Conservation (phyloP, 2,113 vertebrate species). For the Forbesichthys agassizii region DNA sequence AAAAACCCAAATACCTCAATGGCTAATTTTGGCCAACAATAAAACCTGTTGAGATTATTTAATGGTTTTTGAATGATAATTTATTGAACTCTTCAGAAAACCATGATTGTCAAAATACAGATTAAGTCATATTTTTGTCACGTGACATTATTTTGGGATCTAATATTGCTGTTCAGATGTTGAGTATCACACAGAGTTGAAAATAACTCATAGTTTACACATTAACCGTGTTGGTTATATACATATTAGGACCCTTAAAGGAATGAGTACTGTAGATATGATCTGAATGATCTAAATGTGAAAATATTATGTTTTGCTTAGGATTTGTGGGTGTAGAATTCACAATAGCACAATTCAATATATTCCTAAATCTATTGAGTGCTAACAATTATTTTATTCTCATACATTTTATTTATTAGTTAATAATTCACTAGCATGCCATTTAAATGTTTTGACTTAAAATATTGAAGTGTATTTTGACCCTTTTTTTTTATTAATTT, state of each 20-base stretch:
- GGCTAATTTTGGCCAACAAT: neutral
- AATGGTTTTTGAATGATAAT: neutral
- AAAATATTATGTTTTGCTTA: too few species aligned
- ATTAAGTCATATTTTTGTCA: conserved; percentile 14
- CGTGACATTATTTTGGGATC: conserved; percentile 1
- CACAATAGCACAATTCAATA: too few species aligned
- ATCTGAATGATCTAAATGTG: too few species aligned
- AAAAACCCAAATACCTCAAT: neutral
- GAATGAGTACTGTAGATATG: too few species aligned
- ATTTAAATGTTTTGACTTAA: too few species aligned
- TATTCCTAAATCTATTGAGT: too few species aligned
- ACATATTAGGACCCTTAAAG: neutral
- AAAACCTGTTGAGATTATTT: neutral
- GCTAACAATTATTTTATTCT: too few species aligned
- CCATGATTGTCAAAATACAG: conserved; percentile 2
- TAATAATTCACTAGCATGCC: too few species aligned
- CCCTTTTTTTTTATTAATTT: too few species aligned
- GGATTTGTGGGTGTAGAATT: too few species aligned
- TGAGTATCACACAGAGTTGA: neutral
- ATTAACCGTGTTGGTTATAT: neutral
- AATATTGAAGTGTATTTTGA: too few species aligned
- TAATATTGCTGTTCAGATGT: conserved; percentile 30
- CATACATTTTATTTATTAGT: too few species aligned
- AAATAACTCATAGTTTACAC: neutral
- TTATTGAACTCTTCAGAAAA: conserved; percentile 8